These are phyloP conservation scores for Brachypodius melanocephalos DNA, from an alignment of 2,113 vertebrate species.

Conservation along the genomic window DNA sequence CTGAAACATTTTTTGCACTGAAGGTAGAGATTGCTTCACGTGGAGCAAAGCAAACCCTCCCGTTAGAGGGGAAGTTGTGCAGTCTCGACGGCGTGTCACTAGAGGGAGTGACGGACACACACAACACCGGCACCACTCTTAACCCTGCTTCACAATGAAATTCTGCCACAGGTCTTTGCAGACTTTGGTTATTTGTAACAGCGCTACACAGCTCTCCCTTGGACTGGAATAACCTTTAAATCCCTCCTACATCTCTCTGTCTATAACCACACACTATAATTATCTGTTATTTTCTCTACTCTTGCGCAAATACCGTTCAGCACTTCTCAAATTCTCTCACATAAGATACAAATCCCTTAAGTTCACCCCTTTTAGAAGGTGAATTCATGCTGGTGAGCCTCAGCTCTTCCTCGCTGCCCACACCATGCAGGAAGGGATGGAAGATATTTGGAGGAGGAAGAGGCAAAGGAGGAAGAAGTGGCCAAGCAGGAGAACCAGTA, in stretches of 20 bases:
- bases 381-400: not conserved
- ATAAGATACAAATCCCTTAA: not conserved
- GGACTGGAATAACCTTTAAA: not conserved
- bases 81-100: not conserved
- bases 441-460: not conserved
- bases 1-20: not conserved
- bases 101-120: constrained; percentile 39
- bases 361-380: not conserved
- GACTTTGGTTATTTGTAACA: not conserved
- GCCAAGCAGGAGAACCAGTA: not conserved
- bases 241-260: not conserved
- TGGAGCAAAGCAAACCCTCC: not conserved
- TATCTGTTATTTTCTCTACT: not conserved
- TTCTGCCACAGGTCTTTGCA: not conserved
- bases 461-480: not conserved
- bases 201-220: not conserved
- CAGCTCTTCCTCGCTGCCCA: not conserved
- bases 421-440: not conserved
- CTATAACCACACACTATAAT: not conserved
- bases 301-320: not conserved
- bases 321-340: not conserved
- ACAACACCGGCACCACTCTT: not conserved
- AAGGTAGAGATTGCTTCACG: not conserved
- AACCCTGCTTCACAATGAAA: not conserved
- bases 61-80: not conserved